Evolutionary conservation across 2,797 vertebrate species (phyloP).

Genomic region (Typhlichthys eigenmanni): DNA sequence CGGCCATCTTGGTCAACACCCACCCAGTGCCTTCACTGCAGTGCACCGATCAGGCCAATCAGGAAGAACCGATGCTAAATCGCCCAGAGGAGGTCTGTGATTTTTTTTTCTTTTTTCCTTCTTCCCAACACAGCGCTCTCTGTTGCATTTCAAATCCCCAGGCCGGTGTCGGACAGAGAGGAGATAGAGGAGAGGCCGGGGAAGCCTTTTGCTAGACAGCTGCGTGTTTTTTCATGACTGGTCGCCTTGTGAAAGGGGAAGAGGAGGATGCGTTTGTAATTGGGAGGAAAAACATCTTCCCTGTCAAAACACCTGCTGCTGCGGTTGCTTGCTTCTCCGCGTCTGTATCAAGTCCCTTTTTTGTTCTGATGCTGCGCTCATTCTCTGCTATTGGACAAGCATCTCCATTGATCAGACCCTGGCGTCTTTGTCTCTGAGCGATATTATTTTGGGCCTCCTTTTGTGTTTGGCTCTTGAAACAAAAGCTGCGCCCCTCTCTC

Average conservation of each 20-base stretch:
- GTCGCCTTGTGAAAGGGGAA: slow-evolving; percentile 44
- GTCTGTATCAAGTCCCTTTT: slow-evolving; percentile 28
- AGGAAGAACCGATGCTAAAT: slow-evolving; percentile 62
- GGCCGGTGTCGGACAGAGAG: slow-evolving; percentile 55
- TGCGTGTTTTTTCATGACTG: slow-evolving; percentile 48
- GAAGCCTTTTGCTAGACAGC: slow-evolving; percentile 53
- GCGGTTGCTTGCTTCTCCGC: slow-evolving; percentile 47
- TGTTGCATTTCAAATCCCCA: slow-evolving; percentile 51
- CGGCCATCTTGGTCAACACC: slow-evolving; percentile 99
- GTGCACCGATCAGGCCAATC: slow-evolving; percentile 78
- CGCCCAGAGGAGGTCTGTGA: slow-evolving; percentile 62
- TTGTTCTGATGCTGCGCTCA: slow-evolving; percentile 39
- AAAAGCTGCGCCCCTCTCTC: slow-evolving; percentile 39
- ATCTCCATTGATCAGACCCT: slow-evolving; percentile 5
- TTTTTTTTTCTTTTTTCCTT: slow-evolving; percentile 26
- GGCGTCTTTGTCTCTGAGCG: slow-evolving; percentile 25
- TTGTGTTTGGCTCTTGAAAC: slow-evolving; percentile 29
- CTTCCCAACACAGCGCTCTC: slow-evolving; percentile 41
- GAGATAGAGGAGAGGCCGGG: slow-evolving; percentile 46
- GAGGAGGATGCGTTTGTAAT: slow-evolving; percentile 64
- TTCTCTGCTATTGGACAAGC: slow-evolving; percentile 26
- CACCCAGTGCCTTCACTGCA: slow-evolving; percentile 86
- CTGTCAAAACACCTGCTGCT: slow-evolving; percentile 67
- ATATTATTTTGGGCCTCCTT: slow-evolving; percentile 11
- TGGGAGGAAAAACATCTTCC: slow-evolving; percentile 70